A percentile compares a stretch with the other conserved stretches of the same genome.
These are phyloP conservation scores for Rhea americana DNA, from an alignment of 2,113 vertebrate species.

Conservation along the genomic window DNA sequence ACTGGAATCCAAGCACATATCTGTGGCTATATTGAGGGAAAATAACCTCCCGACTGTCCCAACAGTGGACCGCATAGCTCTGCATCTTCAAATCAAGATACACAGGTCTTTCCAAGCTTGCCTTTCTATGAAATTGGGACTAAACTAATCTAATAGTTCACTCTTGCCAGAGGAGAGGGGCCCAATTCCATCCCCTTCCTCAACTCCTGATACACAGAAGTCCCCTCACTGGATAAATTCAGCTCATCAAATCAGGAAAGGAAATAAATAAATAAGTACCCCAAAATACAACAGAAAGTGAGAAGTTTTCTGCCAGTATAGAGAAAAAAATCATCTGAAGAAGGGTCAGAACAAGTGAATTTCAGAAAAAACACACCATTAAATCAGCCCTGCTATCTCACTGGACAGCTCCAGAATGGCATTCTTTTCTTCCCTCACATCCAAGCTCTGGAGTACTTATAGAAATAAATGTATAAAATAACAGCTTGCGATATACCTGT, in stretches of 20 bases:
- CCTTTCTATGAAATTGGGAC: background rate
- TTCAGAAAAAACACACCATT: background rate
- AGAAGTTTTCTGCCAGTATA: background rate
- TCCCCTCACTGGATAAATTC: background rate
- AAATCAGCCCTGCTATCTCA: background rate
- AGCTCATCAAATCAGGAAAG: background rate
- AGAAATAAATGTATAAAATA: background rate
- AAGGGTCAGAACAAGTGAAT: background rate
- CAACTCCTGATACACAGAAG: background rate
- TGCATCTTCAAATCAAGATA: background rate
- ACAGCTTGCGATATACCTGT: rapidly evolving
- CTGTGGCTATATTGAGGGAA: background rate
- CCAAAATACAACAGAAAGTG: background rate
- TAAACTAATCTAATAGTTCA: background rate
- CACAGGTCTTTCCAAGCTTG: background rate
- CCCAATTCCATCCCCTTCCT: background rate
- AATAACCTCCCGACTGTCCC: too few relatives aligned
- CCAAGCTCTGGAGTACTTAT: background rate
- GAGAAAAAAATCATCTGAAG: background rate
- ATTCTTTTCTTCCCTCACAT: background rate
- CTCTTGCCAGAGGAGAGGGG: background rate
- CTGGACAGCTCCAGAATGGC: background rate
- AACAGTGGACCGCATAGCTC: background rate
- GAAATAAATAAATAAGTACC: background rate
- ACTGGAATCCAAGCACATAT: background rate